Evolutionary conservation across 1,140 invertebrate species (phyloP), one percentile per base, ranked within the genome.

Genomic region (Drosophila burlai): DNA sequence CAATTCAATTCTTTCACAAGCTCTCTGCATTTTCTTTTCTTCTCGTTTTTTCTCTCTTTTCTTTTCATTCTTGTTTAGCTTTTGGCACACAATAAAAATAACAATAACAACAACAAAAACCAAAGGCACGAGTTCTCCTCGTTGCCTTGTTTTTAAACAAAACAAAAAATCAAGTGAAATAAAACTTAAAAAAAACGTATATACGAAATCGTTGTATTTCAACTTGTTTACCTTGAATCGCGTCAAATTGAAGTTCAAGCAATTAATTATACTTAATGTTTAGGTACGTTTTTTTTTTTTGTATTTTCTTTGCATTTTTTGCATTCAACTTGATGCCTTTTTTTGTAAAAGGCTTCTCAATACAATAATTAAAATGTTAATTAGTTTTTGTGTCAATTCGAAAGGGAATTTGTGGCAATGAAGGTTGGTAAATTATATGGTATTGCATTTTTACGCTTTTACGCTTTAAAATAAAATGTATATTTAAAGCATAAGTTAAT

Each of bases 211-310:
- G 34, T 83, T 72, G 58, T 71, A 67, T 67, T 76, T 76, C 73
- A 49, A 65, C 77, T 77, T 65, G 81, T 81, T 84, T 84, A 80
- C 81, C 81, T 84, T 84, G 81, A 84, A 85, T 65, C 66, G 36
- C 49, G 21, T 54, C 49, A 66, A 77, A 73, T 81, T 84, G 81
- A 84, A 84, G 82, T 84, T 84, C 81, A 84, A 81, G 76, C 66
- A 49, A 80, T 69, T 84, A 81, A 84, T 81, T 83, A 77, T 58
- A 72, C 49, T 71, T 66, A 71, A 76, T 76, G 34, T 83, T 83
- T 60, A 66, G 63, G 60, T 61, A 65, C 45, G 59, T 21, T 66
- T 82, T 66, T n/a, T n/a, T n/a, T 63, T 66, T 63, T 61, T 46
- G 63, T 45, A 36, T 36, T 36, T 36, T 36, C 34, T 58, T 72